Percentiles rank a stretch among this genome's conserved stretches.
Evolutionary conservation across 2,888 invertebrate species (phyloP).

Genomic region (Macropis europaea): DNA sequence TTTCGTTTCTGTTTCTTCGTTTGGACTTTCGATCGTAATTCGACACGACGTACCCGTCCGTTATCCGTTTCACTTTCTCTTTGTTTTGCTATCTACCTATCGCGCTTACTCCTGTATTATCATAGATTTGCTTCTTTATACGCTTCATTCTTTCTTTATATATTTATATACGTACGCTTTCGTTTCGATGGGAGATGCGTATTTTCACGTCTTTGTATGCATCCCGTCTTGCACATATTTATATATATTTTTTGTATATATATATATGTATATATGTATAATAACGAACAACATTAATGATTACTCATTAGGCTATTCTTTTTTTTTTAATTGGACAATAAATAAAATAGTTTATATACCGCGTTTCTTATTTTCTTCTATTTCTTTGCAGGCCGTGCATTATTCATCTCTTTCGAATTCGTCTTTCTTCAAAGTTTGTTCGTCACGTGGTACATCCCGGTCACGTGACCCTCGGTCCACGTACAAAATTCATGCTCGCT

Average conservation of each 20-base stretch:
- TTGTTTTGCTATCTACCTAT: slow-evolving; percentile 43
- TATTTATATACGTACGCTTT: slow-evolving; percentile 47
- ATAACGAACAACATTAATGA: slow-evolving; percentile 77
- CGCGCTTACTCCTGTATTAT: slow-evolving; percentile 24
- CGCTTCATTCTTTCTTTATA: slow-evolving; percentile 29
- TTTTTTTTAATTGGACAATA: slow-evolving; percentile 73
- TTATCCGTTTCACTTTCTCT: slow-evolving; percentile 29
- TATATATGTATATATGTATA: slow-evolving; percentile 60
- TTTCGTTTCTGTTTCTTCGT: not conserved
- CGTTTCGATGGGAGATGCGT: slow-evolving; percentile 48
- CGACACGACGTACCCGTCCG: slow-evolving; percentile 36
- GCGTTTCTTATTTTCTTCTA: slow-evolving; percentile 22
- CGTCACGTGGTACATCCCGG: too few species aligned
- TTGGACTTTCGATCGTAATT: slow-evolving; percentile 20
- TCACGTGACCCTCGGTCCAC: too few species aligned
- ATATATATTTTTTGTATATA: slow-evolving; percentile 39
- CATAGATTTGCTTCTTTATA: slow-evolving; percentile 43
- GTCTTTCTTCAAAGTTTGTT: not conserved
- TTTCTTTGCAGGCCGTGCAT: slow-evolving; percentile 46
- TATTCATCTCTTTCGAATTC: not conserved
- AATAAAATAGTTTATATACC: slow-evolving; percentile 73
- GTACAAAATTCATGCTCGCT: too few species aligned
- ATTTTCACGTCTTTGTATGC: slow-evolving; percentile 51
- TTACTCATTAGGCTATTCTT: slow-evolving; percentile 71
- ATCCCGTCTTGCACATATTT: slow-evolving; percentile 48